Base-by-base conservation (phyloP, 2,888 invertebrate species). In the Dasysyrphus tricinctus region DNA sequence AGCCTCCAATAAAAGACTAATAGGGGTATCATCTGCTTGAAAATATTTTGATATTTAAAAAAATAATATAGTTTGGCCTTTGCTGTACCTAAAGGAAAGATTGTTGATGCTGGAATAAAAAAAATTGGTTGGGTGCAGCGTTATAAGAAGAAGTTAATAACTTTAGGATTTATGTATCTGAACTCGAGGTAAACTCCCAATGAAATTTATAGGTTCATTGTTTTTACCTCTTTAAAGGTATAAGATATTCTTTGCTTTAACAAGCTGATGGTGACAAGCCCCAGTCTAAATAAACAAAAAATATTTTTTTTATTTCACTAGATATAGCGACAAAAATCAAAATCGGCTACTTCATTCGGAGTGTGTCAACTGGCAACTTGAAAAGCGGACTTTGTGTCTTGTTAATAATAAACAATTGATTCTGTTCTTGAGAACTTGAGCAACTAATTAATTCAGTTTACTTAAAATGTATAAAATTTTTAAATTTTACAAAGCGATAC, bases 21-120 rank as follows among this genome's bases (percentile, higher is more conserved):
- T 84, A 51, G 70, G 39, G 70, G 39, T 76, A 65, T 67, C 75
- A 80, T 72, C 80, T 76, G 47, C 72, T 47, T 44, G 44, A 11
- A 70, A 83, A 75, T 65, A 57, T 74, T 67, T 59, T 80, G 75
- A 44, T 83, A 80, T 83, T 78, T 79, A 54, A 54, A 57, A 74
- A 54, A 39, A 16, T 24, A 24, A 24, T 78, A 57, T 70, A 32
- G 19, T 56, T 65, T 75, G 70, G 57, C 80, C 74, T 84, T 75
- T 84, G 56, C 24, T 29, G 4, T 6, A n/a, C n/a, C n/a, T n/a
- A 16, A 6, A 16, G 57, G 57, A 57, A n/a, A 44, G 9, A 63
- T 63, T 44, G 42, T 29, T 63, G n/a, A 8, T 42, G 29, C 42
- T 29, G 42, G 19, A 37, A 24, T 24, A 24, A 39, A 37, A 59